Base-by-base conservation (phyloP, 2,113 vertebrate genomes). In the Tachuris rubrigastra region DNA sequence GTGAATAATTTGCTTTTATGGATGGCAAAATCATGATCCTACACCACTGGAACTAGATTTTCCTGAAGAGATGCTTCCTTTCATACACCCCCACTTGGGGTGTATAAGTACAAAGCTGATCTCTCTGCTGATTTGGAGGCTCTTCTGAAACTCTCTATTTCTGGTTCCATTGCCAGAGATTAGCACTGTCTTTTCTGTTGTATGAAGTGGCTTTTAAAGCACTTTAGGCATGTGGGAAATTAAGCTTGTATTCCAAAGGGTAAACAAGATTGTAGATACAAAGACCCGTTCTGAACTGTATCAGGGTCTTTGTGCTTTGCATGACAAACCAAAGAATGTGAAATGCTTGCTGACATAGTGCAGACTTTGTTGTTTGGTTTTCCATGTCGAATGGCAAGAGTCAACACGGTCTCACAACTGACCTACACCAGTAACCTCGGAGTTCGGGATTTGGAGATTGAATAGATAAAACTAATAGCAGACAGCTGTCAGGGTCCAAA, bases 291-390 rank as follows among this genome's bases (percentile, higher is more conserved):
- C 73, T 96, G 85, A 96, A 85, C 87, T 96, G 77, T 79, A 95
- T 89, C 69, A 16, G 67, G 84, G 63, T 69, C 83, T 96, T 97
- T 89, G 92, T 94, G 87, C 85, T 96, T 89, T 96, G 96, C 94
- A 96, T 93, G 88, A 95, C 94, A 96, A 96, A 95, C 94, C 8
- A 0, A 93, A 94, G 95, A 96, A 96, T 96, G 92, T 89, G 93
- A 89, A 93, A 94, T 59, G 87, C 91, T 75, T 86, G 79, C 94
- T 92, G 93, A 96, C 93, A 85, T 35, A 80, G 90, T 67, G 77
- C 90, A 97, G 95, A 94, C 89, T 94, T 93, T 95, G 94, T 95
- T 97, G 49, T 90, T 96, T 96, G 87, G 89, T 92, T 96, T 95
- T 97, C 95, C 92, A 89, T 93, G 89, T 94, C 35, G 23, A 96